Evolutionary conservation across 1,140 invertebrate genomes (phyloP).

Genomic region (Bombus consobrinus): DNA sequence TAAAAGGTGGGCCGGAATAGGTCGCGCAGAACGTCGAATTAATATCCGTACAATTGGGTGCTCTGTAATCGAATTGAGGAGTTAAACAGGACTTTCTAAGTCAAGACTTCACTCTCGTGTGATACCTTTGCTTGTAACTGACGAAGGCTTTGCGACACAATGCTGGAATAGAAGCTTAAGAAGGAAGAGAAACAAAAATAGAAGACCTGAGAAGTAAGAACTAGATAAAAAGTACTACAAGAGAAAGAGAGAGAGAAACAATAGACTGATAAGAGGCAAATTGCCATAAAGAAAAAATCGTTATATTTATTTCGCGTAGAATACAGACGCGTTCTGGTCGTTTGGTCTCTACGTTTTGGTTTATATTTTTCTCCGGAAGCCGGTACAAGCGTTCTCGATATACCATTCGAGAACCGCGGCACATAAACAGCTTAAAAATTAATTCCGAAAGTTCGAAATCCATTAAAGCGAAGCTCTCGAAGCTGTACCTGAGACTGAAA

Average conservation of each 20-base stretch:
- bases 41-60: background rate
- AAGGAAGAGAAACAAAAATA: constrained; percentile 1
- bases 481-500: constrained; percentile 76
- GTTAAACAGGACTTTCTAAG: background rate
- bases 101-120: background rate
- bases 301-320: constrained; percentile 30
- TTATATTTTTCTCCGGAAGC: constrained; percentile 46
- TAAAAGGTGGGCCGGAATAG: constrained; percentile 18
- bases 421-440: constrained; percentile 72
- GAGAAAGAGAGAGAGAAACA: constrained; percentile 40
- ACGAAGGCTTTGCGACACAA: background rate
- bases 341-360: background rate
- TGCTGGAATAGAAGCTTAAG: background rate
- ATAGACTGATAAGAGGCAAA: constrained; percentile 49
- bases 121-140: background rate
- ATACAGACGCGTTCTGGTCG: background rate
- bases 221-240: background rate
- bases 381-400: constrained; percentile 57
- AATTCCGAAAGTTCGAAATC: constrained; percentile 51
- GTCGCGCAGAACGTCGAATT: background rate
- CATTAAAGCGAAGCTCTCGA: constrained; percentile 72
- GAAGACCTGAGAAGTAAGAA: background rate
- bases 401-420: constrained; percentile 62
- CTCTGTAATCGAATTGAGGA: background rate
- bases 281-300: background rate